A percentile compares a stretch with the other conserved stretches of the same genome.
Conservation (phyloP, 2,113 vertebrate genomes). For the Micronycteris hirsuta region DNA sequence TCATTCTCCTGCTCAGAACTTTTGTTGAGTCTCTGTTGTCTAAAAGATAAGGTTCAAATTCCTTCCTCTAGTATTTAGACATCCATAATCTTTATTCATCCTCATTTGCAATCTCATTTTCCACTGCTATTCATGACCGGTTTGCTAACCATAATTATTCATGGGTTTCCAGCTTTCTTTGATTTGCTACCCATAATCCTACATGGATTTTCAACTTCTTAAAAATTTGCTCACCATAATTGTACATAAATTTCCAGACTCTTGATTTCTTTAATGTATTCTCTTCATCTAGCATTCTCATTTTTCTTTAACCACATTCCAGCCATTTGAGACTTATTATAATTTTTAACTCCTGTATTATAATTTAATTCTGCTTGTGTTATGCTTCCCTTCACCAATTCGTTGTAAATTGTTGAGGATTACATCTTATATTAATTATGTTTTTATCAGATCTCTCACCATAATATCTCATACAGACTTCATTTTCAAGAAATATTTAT, state of each 20-base stretch:
- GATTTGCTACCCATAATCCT: not conserved
- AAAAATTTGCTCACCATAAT: not conserved
- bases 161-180: not conserved
- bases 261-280: not conserved
- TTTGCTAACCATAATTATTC: not conserved
- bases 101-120: not conserved
- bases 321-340: not conserved
- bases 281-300: not conserved
- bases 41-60: not conserved
- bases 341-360: not conserved
- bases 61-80: not conserved
- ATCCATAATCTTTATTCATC: not conserved
- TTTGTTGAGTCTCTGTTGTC: not conserved
- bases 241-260: not conserved
- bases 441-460: not conserved
- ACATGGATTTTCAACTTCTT: not conserved
- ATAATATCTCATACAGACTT: not conserved
- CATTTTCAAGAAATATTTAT: conserved; percentile 16
- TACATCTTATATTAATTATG: not conserved
- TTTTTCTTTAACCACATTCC: not conserved
- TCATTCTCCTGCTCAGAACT: not conserved
- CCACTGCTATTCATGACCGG: not conserved
- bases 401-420: not conserved
- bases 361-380: not conserved
- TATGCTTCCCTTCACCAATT: not conserved